These are phyloP conservation scores for Drosophila antonietae DNA, from an alignment of 2,888 invertebrate species.

Conservation along the genomic window DNA sequence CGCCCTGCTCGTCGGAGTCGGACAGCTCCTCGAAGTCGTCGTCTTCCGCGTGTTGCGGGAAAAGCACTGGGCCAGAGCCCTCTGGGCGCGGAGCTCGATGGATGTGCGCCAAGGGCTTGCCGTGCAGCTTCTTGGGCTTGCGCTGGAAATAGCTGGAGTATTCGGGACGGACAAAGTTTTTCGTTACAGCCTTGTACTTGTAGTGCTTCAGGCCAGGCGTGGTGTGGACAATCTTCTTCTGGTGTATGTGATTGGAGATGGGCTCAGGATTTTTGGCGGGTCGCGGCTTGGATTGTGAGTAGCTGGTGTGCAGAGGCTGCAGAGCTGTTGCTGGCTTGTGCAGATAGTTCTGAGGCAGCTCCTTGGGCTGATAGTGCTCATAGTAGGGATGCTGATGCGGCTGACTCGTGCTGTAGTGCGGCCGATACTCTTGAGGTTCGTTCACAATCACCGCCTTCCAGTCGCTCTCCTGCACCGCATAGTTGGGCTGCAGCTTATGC, in stretches of 20 bases:
- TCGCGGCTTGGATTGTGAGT: constrained; percentile 69
- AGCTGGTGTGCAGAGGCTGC: constrained; percentile 69
- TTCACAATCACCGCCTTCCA: constrained; percentile 82
- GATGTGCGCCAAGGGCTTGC: constrained; percentile 10
- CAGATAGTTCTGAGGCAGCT: constrained; percentile 59
- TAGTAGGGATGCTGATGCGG: constrained; percentile 64
- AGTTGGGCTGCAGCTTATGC: constrained; percentile 61
- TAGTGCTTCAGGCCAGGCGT: constrained; percentile 86
- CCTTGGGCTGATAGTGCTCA: constrained; percentile 66
- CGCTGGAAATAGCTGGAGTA: constrained; percentile 82
- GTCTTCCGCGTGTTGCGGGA: constrained; percentile 54
- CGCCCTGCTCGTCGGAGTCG: constrained; percentile 67
- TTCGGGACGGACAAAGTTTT: constrained; percentile 68
- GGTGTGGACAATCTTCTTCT: constrained; percentile 82
- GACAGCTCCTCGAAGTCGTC: constrained; percentile 68
- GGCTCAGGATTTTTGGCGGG: constrained; percentile 71
- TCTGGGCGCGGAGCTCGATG: constrained; percentile 41
- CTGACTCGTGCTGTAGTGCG: constrained; percentile 53
- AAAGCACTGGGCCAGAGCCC: constrained; percentile 62
- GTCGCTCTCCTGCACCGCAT: constrained; percentile 75
- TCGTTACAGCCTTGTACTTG: constrained; percentile 67
- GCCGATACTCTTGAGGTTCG: constrained; percentile 66
- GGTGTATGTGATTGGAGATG: constrained; percentile 73
- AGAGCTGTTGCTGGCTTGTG: constrained; percentile 51
- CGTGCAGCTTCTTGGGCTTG: constrained; percentile 72